Evolutionary conservation across 2,888 invertebrate species (phyloP).

Genomic region (Galerucella calmariensis): DNA sequence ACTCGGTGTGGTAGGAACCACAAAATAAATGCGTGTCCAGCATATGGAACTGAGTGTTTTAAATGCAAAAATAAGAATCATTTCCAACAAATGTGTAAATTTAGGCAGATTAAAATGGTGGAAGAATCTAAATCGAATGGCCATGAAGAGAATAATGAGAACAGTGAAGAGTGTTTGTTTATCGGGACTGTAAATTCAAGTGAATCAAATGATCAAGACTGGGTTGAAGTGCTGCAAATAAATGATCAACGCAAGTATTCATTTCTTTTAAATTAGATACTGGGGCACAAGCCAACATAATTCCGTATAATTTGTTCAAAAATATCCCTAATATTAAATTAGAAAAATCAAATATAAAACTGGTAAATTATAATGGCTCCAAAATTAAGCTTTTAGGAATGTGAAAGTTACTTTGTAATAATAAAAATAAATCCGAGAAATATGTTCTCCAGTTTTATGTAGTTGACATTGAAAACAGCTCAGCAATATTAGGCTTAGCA

Average conservation of each 20-base stretch:
- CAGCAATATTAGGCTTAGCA: too few relatives aligned
- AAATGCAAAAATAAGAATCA: background rate
- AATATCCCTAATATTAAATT: background rate
- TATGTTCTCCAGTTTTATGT: background rate
- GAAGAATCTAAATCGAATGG: background rate
- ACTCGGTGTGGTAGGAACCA: too few relatives aligned
- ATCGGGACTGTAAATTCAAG: background rate
- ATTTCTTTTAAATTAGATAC: background rate
- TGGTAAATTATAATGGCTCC: background rate
- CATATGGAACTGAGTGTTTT: too few relatives aligned
- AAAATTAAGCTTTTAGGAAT: background rate
- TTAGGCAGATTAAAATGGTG: background rate
- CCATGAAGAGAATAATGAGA: background rate
- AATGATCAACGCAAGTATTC: background rate
- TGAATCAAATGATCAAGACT: background rate
- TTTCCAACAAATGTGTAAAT: background rate
- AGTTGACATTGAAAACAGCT: background rate
- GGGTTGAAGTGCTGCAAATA: background rate
- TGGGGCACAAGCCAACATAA: background rate
- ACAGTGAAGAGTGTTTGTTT: background rate
- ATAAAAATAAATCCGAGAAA: background rate
- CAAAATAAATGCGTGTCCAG: too few relatives aligned
- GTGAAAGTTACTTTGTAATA: background rate
- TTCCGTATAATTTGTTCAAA: background rate
- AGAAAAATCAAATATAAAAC: constrained; percentile 1